Evolutionary conservation across 2,113 vertebrate species (phyloP).

Genomic region (Cacatua alba): DNA sequence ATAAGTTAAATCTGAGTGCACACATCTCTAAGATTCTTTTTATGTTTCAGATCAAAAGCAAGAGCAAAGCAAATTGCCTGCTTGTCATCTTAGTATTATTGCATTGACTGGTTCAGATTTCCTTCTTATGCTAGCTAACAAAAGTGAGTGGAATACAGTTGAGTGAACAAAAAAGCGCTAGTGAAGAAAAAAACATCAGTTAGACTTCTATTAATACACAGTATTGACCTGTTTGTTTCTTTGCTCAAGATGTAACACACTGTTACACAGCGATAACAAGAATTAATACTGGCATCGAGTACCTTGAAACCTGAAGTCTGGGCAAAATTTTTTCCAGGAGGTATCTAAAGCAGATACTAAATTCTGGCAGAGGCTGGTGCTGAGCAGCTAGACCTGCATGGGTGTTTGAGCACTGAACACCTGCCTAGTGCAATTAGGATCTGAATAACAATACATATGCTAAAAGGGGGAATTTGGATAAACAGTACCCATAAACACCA

Average conservation of each 20-base stretch:
- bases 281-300: neutral
- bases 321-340: neutral
- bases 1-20: constrained; percentile 18
- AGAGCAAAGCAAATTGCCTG: constrained; percentile 52
- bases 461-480: neutral
- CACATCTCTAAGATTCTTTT: constrained; percentile 27
- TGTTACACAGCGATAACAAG: neutral
- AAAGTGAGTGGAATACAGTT: neutral
- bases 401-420: neutral
- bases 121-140: neutral
- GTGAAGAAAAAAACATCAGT: neutral
- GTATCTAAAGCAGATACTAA: neutral
- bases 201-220: neutral
- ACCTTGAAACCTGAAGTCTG: neutral
- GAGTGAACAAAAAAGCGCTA: neutral
- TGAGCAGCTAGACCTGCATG: neutral
- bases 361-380: neutral
- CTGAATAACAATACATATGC: neutral
- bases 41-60: constrained; percentile 60
- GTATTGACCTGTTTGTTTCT: neutral
- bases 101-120: constrained; percentile 6
- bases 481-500: neutral
- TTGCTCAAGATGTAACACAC: neutral
- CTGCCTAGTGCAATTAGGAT: neutral
- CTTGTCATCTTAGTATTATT: constrained; percentile 36